These are phyloP conservation scores for Eupithecia exiguata DNA, from an alignment of 2,888 invertebrate species.

Conservation along the genomic window DNA sequence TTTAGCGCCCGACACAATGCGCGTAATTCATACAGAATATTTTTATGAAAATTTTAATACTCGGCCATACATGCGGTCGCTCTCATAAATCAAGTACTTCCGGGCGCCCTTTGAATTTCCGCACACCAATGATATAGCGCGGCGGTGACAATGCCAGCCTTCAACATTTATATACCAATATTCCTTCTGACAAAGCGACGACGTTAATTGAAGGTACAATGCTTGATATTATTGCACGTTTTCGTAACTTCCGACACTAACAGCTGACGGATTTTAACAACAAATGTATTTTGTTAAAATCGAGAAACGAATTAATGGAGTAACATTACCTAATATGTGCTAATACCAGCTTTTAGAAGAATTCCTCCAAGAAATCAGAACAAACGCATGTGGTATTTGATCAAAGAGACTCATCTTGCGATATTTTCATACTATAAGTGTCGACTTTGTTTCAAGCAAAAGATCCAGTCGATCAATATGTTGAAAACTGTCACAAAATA, in stretches of 20 bases:
- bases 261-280: constrained; percentile 5
- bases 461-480: not conserved
- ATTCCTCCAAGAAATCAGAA: not conserved
- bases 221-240: constrained; percentile 23
- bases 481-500: constrained; percentile 17
- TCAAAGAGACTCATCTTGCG: constrained; percentile 27
- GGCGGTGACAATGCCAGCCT: constrained; percentile 75
- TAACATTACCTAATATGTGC: too few relatives aligned
- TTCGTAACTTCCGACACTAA: constrained; percentile 35
- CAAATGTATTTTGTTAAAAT: not conserved
- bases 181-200: constrained; percentile 67
- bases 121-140: constrained; percentile 74
- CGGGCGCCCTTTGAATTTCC: constrained; percentile 78
- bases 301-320: not conserved
- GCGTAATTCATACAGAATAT: constrained; percentile 71
- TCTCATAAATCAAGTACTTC: constrained; percentile 80
- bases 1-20: constrained; percentile 50
- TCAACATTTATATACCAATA: constrained; percentile 71
- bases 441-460: not conserved
- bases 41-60: constrained; percentile 80
- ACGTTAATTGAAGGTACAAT: constrained; percentile 63
- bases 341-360: not conserved
- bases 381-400: constrained; percentile 23
- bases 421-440: constrained; percentile 7
- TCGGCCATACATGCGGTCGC: constrained; percentile 69